Base-by-base conservation (phyloP, 2,113 vertebrate genomes). In the Nyctereutes procyonoides region DNA sequence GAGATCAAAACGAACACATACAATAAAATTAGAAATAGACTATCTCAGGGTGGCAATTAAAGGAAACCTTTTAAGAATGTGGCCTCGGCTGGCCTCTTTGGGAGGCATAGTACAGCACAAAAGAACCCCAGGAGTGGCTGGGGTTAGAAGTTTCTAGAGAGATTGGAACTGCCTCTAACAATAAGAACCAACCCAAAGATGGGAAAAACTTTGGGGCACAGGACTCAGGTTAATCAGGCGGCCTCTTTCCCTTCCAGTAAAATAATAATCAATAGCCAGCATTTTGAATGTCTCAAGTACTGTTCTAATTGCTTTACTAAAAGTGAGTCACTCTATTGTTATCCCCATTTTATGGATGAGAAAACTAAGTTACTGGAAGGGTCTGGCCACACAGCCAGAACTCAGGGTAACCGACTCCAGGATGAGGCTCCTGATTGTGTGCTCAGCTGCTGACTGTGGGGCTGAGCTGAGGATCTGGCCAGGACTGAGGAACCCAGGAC, bases 1-100 rank as follows among this genome's bases (percentile, higher is more conserved):
- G 58, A 85, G 48, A 88, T 62, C 32, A 60, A 90, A 65, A 94
- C 22, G 26, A 94, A 88, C 58, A 93, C 4, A 32, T 83, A 88
- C 11, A 58, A 85, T 92, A 43, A 35, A 20, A 71, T 69, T 86
- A 93, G 58, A 76, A 38, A 30, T 63, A 55, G 63, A 71, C 58
- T 38, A 0, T 24, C 43, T 32, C 8, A 35, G 60, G 60, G 55
- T 30, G 67, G 53, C 30, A 56, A 35, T 71, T 81, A 73, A 88
- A 90, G 77, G 67, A 43, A 91, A 35, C 2, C 32, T 51, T 79
- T 87, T 67, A 19, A 93, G 24, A 93, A 38, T 2, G 58, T 74
- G 38, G 35, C 38, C 35, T 5, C 83, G 28, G 88, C 48, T 91
- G 8, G 83, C n/a, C n/a, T 86, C 14, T 77, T 58, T 81, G 76